Evolutionary conservation across 2,888 invertebrate genomes (phyloP).

Genomic region (Acrobasis repandana): DNA sequence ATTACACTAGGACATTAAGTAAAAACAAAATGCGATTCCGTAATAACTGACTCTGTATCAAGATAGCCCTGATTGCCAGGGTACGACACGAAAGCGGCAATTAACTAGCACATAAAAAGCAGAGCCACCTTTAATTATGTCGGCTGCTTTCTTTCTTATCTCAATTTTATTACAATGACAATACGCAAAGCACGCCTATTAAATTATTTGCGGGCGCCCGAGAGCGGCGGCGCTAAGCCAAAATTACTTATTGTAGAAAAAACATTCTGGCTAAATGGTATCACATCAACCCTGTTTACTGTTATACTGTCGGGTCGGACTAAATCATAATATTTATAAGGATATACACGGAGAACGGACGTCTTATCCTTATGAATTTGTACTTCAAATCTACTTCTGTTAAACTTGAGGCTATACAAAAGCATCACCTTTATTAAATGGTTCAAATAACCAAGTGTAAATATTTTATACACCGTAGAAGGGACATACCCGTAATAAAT

Average conservation of each 20-base stretch:
- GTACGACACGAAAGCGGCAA: slow-evolving; percentile 52
- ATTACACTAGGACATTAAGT: not conserved
- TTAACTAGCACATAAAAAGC: slow-evolving; percentile 57
- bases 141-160: slow-evolving; percentile 71
- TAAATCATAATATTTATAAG: slow-evolving; percentile 63
- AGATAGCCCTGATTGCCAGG: slow-evolving; percentile 44
- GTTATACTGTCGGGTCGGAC: slow-evolving; percentile 34
- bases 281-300: slow-evolving; percentile 63
- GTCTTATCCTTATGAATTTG: slow-evolving; percentile 9
- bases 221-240: slow-evolving; percentile 35
- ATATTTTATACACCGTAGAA: no score
- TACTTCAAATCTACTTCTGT: no score
- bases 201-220: slow-evolving; percentile 61
- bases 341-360: slow-evolving; percentile 32
- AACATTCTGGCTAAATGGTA: slow-evolving; percentile 54
- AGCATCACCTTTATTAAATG: no score
- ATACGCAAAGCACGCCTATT: slow-evolving; percentile 68
- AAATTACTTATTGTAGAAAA: slow-evolving; percentile 45
- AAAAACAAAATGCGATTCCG: not conserved
- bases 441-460: no score
- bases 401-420: no score
- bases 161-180: slow-evolving; percentile 74
- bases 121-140: slow-evolving; percentile 69
- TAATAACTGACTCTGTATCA: slow-evolving; percentile 32
- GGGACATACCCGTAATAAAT: no score